phyloP scores from a whole-genome alignment of 2,113 vertebrate genomes.

The Diglossa brunneiventris region DNA sequence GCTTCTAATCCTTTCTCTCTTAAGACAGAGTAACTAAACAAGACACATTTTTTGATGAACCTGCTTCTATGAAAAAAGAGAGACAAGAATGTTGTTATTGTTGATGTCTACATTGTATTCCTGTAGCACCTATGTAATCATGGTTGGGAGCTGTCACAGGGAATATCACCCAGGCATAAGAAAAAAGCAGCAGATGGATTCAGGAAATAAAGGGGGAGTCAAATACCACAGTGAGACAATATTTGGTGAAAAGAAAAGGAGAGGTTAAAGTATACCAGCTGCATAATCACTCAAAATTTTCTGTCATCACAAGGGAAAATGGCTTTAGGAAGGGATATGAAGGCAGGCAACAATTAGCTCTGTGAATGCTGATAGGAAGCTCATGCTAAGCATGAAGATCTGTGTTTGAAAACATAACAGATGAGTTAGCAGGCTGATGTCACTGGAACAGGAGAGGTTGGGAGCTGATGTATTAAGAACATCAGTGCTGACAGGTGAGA shows the following conservation, averaged over 20 bases:
- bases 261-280: conserved; percentile 10
- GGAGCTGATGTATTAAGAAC: not conserved
- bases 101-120: not conserved
- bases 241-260: not conserved
- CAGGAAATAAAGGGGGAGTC: not conserved
- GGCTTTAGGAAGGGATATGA: not conserved
- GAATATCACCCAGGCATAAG: not conserved
- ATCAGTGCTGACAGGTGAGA: not conserved
- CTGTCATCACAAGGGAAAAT: not conserved
- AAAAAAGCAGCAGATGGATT: not conserved
- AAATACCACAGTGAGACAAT: not conserved
- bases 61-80: not conserved
- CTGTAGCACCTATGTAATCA: not conserved
- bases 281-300: not conserved
- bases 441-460: not conserved
- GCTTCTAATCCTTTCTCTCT: not conserved
- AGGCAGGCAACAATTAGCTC: not conserved
- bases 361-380: not conserved
- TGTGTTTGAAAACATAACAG: not conserved
- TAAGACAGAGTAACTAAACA: not conserved
- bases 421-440: not conserved
- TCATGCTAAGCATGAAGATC: not conserved
- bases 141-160: not conserved
- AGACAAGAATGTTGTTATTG: not conserved
- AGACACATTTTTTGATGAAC: not conserved